Evolutionary conservation across 2,888 invertebrate genomes (phyloP).

Genomic region (Watsonalla cultraria): DNA sequence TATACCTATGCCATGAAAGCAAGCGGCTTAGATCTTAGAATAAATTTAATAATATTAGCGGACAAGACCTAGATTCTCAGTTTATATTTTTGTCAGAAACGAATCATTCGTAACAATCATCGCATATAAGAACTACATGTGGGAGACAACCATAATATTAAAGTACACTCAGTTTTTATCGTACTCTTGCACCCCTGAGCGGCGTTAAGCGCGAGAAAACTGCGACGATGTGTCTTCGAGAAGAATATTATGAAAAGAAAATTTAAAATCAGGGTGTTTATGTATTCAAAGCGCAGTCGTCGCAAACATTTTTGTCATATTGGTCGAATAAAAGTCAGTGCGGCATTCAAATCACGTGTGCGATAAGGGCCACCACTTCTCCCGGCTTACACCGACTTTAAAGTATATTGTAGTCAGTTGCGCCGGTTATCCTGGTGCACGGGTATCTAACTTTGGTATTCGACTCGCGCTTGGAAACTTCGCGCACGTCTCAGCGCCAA

Average conservation of each 20-base stretch:
- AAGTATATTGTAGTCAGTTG: constrained; percentile 60
- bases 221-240: not conserved
- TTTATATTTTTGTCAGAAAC: too few relatives aligned
- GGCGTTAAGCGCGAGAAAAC: not conserved
- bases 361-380: constrained; percentile 60
- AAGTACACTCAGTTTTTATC: not conserved
- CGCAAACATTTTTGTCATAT: constrained; percentile 63
- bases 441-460: constrained; percentile 50
- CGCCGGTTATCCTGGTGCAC: constrained; percentile 45
- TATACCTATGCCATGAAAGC: too few relatives aligned
- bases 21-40: too few relatives aligned
- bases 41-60: too few relatives aligned
- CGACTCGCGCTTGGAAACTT: constrained; percentile 53
- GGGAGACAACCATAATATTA: not conserved
- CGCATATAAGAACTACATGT: not conserved
- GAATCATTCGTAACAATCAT: not conserved
- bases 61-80: too few relatives aligned
- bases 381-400: constrained; percentile 56
- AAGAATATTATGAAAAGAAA: constrained; percentile 17
- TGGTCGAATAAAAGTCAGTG: constrained; percentile 54
- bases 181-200: not conserved
- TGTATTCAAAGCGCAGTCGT: constrained; percentile 59
- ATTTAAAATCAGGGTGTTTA: constrained; percentile 37
- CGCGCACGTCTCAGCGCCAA: constrained; percentile 54
- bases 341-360: constrained; percentile 60